Conservation (phyloP, 2,888 invertebrate genomes). For the Zygaena filipendulae region DNA sequence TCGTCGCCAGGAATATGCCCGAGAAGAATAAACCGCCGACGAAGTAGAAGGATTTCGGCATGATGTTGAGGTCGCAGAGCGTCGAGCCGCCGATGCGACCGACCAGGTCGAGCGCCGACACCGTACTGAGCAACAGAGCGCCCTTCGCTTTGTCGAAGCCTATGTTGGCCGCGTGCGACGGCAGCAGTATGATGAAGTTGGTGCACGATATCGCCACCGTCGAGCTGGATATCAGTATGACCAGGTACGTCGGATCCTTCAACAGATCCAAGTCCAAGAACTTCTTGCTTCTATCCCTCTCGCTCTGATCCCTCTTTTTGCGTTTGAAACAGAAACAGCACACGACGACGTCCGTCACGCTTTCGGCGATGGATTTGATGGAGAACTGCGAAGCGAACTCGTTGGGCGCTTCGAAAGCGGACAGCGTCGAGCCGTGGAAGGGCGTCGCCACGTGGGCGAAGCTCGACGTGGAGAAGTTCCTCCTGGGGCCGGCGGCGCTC, state of each 20-base stretch:
- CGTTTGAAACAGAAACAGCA: slow-evolving; percentile 54
- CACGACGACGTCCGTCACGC: slow-evolving; percentile 57
- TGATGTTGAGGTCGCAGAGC: slow-evolving; percentile 79
- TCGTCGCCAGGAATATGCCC: slow-evolving; percentile 76
- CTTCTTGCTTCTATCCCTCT: slow-evolving; percentile 55
- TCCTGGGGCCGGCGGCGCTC: slow-evolving; percentile 57
- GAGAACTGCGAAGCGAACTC: slow-evolving; percentile 84
- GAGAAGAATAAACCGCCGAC: slow-evolving; percentile 82
- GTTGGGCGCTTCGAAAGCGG: slow-evolving; percentile 78
- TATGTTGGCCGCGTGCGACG: slow-evolving; percentile 78
- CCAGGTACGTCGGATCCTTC: slow-evolving; percentile 80
- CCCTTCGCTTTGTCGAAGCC: slow-evolving; percentile 77
- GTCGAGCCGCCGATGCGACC: slow-evolving; percentile 89
- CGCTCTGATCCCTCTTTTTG: slow-evolving; percentile 34
- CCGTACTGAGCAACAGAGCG: slow-evolving; percentile 80
- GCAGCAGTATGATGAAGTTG: slow-evolving; percentile 86
- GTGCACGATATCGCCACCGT: slow-evolving; percentile 90
- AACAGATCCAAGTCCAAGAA: slow-evolving; percentile 80
- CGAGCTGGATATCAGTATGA: slow-evolving; percentile 84
- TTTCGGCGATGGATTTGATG: slow-evolving; percentile 72
- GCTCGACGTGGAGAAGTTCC: slow-evolving; percentile 81
- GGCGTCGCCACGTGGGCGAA: slow-evolving; percentile 87
- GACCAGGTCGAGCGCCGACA: slow-evolving; percentile 82
- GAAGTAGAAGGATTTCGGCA: slow-evolving; percentile 85
- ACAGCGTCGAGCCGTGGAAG: slow-evolving; percentile 85